A percentile compares a stretch with the other conserved stretches of the same genome.
Conservation (phyloP, 1,140 invertebrate species). For the Antheraea mylitta region DNA sequence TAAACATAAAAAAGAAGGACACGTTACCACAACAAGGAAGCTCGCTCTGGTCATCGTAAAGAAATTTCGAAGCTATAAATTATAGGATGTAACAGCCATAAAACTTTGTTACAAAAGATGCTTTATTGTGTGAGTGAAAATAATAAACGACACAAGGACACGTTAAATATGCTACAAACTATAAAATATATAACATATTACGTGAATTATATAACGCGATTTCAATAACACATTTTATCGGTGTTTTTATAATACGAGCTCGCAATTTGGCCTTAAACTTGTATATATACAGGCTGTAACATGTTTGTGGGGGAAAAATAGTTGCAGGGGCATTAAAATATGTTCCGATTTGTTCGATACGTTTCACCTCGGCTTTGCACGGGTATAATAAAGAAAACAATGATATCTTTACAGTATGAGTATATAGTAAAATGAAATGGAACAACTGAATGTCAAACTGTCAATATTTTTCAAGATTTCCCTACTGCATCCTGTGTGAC, state of each 20-base stretch:
- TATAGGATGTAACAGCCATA: not conserved
- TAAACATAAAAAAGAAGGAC: not conserved
- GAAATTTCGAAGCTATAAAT: not conserved
- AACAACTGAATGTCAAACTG: no score
- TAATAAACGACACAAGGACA: not conserved
- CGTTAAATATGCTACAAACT: not conserved
- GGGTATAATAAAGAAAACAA: no score
- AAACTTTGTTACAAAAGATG: conserved; percentile 2
- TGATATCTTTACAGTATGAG: no score
- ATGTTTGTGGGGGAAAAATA: not conserved
- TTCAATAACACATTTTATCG: not conserved
- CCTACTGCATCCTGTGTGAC: no score
- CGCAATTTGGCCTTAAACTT: not conserved
- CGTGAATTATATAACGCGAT: not conserved
- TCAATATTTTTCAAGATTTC: no score
- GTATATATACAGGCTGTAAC: not conserved
- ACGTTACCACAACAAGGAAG: not conserved
- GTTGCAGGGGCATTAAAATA: not conserved
- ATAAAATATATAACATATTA: conserved; percentile 2
- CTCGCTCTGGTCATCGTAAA: not conserved
- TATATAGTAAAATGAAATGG: no score
- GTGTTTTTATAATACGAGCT: not conserved
- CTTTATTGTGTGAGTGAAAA: not conserved
- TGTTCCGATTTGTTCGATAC: no score
- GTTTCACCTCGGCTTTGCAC: no score